Base-by-base conservation (phyloP, 2,113 vertebrate species). In the Acanthochromis polyacanthus region DNA sequence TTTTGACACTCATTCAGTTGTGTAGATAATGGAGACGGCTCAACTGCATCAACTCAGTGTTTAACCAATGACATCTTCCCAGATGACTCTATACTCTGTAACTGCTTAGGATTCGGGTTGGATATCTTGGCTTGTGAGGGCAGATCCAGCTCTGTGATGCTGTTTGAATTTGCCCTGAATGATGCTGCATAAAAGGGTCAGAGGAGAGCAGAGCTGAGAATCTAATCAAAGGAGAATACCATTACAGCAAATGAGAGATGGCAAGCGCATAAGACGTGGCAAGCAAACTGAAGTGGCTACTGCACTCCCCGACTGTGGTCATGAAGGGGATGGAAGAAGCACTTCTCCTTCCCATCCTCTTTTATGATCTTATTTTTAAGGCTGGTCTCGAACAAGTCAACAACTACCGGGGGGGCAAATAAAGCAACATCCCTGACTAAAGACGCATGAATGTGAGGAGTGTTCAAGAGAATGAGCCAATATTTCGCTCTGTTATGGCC, bases 191-290 rank as follows among this genome's bases (percentile, higher is more conserved):
- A 76, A 85, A 86, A 88, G 83, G 74, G 75, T 83, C 83, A 78
- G 75, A 75, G 75, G 32, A 79, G 69, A 83, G 63, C 65, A 51
- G 63, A 81, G 81, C 79, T 80, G 77, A 80, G 57, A 88, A 90
- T 89, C 88, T 81, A 88, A 92, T 90, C 88, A 88, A 83, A 86
- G 79, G 71, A 88, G 81, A 86, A 88, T 75, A 86, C 84, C 86
- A 91, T 92, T 88, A 86, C 73, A 85, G 81, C 80, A 89, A 85
- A 90, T 89, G 84, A 90, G 84, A 81, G 65, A 90, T 88, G 90
- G 87, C 82, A 86, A 84, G 82, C 0, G 25, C 25, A 75, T 60
- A 63, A 58, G 52, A 84, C 32, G 66, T 85, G 82, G 71, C 60
- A 17, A 78, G 86, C 75, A 78, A 84, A 80, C 75, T 63, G 55